Evolutionary conservation across 2,113 vertebrate species (phyloP).

Genomic region (Bubalus kerabau): DNA sequence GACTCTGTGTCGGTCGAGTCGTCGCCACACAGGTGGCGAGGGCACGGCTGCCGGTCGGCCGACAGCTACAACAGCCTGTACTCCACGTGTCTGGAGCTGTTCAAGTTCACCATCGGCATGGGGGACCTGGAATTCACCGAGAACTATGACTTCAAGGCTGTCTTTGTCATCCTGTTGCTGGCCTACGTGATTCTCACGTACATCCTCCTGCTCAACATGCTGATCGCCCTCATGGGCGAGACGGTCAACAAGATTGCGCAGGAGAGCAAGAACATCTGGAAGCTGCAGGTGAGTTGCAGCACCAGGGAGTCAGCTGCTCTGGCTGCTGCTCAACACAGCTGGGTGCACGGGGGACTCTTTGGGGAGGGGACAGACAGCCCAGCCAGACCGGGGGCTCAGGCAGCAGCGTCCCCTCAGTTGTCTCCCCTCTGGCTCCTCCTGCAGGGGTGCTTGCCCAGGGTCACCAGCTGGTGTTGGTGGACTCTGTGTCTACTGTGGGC

Average conservation of each 20-base stretch:
- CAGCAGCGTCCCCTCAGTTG: neutral
- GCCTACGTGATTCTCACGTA: constrained; percentile 95
- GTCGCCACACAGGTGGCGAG: constrained; percentile 6
- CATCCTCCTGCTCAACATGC: constrained; percentile 98
- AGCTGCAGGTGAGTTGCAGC: constrained; percentile 86
- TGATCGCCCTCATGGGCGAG: constrained; percentile 96
- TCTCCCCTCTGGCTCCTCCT: neutral
- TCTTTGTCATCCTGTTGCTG: constrained; percentile 92
- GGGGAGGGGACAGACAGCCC: neutral
- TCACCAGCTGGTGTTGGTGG: neutral
- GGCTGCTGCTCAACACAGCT: neutral
- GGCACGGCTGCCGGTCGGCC: neutral
- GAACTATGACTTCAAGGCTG: constrained; percentile 87
- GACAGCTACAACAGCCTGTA: constrained; percentile 83
- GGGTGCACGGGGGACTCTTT: fast-evolving
- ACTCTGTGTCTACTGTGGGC: neutral
- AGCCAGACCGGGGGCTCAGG: neutral
- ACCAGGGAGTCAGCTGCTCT: fast-evolving
- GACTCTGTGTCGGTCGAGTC: neutral
- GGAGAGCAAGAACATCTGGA: constrained; percentile 95
- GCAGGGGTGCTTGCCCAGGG: neutral
- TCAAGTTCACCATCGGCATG: constrained; percentile 99
- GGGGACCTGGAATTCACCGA: constrained; percentile 96
- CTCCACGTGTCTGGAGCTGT: constrained; percentile 92
- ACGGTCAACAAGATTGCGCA: constrained; percentile 89